Conservation (phyloP, 2,113 vertebrate species). For the Upupa epops region DNA sequence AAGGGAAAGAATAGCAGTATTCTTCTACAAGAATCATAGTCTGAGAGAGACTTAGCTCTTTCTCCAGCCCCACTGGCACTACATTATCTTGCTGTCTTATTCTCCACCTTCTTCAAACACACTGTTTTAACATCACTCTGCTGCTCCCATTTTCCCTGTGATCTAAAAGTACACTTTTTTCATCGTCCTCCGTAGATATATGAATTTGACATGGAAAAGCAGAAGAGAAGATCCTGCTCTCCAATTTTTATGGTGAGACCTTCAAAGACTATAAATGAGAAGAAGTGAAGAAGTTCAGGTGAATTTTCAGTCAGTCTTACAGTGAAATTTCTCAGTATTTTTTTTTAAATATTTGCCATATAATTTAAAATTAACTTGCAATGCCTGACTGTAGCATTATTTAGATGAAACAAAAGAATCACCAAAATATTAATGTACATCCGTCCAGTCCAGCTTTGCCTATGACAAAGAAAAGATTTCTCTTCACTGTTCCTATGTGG, state of each 20-base stretch:
- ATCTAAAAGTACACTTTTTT: neutral
- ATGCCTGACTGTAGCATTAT: slow-evolving; percentile 31
- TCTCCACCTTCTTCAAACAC: neutral
- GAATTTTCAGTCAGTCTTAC: slow-evolving; percentile 37
- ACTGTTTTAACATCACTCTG: neutral
- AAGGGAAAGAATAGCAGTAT: neutral
- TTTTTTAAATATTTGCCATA: slow-evolving; percentile 48
- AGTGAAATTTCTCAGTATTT: slow-evolving; percentile 57
- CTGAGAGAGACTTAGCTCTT: neutral
- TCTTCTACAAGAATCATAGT: neutral
- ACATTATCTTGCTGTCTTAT: neutral
- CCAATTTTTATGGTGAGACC: neutral
- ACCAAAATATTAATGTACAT: slow-evolving; percentile 20
- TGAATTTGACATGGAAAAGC: neutral
- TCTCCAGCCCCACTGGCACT: neutral
- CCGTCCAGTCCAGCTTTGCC: neutral
- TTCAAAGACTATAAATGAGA: slow-evolving; percentile 9
- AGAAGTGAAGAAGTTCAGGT: slow-evolving; percentile 18
- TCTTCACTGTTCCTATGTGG: neutral
- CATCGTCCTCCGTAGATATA: neutral
- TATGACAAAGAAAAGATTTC: neutral
- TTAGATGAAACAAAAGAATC: slow-evolving; percentile 59
- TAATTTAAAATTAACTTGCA: slow-evolving; percentile 45
- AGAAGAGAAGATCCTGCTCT: neutral
- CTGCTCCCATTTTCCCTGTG: neutral